A percentile compares a stretch with the other conserved stretches of the same genome.
These are phyloP conservation scores for Folsomia manolachei DNA, from an alignment of 2,888 invertebrate genomes.

Conservation along the genomic window DNA sequence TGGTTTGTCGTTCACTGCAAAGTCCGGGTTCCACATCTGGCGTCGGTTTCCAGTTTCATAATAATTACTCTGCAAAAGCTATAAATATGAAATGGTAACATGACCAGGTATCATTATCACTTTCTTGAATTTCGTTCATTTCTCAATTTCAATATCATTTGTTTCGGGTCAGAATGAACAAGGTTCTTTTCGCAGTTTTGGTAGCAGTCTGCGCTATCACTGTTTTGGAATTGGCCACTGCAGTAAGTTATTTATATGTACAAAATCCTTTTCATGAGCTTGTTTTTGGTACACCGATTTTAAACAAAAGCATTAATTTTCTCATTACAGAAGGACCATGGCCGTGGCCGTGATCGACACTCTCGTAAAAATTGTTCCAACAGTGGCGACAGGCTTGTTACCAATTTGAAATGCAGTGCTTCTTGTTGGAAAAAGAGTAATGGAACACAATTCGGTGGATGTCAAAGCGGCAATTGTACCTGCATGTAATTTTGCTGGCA, in stretches of 20 bases:
- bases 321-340: too few species aligned
- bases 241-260: too few species aligned
- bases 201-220: slow-evolving; percentile 2
- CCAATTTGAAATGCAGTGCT: not conserved
- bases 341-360: not conserved
- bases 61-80: too few species aligned
- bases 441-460: not conserved
- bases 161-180: not conserved
- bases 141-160: not conserved
- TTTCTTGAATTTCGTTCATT: not conserved
- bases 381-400: not conserved
- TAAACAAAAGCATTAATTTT: too few species aligned
- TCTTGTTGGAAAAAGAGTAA: not conserved
- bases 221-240: not conserved
- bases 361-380: not conserved
- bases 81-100: not conserved
- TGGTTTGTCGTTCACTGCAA: too few species aligned
- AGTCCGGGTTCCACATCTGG: not conserved
- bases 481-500: too few species aligned
- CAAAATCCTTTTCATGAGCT: not conserved
- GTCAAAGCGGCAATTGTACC: not conserved
- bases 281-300: not conserved
- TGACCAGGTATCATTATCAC: not conserved
- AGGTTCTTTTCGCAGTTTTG: not conserved
- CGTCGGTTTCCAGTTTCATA: not conserved